phyloP scores from a whole-genome alignment of 2,888 invertebrate genomes.

The Orthosia cruda region DNA sequence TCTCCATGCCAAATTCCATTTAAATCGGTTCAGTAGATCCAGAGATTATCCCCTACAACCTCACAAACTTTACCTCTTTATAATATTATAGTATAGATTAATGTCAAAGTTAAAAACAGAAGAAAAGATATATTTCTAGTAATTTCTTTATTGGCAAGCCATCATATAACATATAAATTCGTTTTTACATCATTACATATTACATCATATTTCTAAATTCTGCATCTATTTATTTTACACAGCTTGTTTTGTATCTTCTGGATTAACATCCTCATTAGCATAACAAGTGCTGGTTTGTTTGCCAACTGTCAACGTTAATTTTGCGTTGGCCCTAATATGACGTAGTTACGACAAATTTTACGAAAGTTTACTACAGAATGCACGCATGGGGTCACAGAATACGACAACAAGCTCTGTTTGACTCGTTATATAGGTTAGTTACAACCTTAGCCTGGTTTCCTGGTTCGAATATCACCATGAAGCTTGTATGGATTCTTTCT shows the following conservation, averaged over 20 bases:
- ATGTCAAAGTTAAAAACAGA: neutral
- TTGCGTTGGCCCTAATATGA: constrained; percentile 34
- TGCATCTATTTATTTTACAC: neutral
- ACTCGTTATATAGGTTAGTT: constrained; percentile 42
- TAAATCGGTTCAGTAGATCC: no score
- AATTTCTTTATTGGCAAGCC: neutral
- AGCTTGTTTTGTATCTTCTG: no score
- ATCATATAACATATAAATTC: no score
- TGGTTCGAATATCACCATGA: constrained; percentile 28
- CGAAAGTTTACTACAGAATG: constrained; percentile 36
- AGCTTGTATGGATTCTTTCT: constrained; percentile 23
- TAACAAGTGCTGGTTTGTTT: constrained; percentile 39
- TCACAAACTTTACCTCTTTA: no score
- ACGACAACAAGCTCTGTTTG: constrained; percentile 55
- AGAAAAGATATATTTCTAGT: neutral
- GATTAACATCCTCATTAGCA: constrained; percentile 35
- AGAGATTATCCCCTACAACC: no score
- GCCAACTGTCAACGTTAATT: constrained; percentile 58
- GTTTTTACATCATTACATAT: no score
- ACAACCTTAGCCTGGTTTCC: constrained; percentile 47
- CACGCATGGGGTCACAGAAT: constrained; percentile 41
- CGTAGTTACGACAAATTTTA: constrained; percentile 12
- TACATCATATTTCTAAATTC: no score
- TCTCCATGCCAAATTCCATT: no score
- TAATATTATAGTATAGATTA: no score